These are phyloP conservation scores for Anorthoa munda DNA, from an alignment of 2,888 invertebrate genomes.

Conservation along the genomic window DNA sequence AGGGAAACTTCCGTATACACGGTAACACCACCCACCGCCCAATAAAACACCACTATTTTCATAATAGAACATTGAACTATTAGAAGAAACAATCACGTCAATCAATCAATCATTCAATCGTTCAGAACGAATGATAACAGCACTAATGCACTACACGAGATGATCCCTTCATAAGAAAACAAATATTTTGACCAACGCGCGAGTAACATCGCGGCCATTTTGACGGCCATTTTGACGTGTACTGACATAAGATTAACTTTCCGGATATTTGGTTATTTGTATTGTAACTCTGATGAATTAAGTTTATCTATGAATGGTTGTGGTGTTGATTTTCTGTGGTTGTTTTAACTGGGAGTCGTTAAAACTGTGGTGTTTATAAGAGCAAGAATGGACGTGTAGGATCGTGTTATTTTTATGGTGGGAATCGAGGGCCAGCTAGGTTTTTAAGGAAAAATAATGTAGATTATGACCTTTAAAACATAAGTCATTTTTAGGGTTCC, in stretches of 20 bases:
- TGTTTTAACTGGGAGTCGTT: constrained; percentile 51
- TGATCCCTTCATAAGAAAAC: constrained; percentile 72
- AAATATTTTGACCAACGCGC: constrained; percentile 74
- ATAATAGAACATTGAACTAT: constrained; percentile 66
- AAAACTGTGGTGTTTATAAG: constrained; percentile 50
- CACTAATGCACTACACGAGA: constrained; percentile 72
- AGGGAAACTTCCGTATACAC: constrained; percentile 40
- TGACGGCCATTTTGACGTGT: constrained; percentile 43
- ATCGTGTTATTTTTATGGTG: constrained; percentile 38
- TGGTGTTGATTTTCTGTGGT: constrained; percentile 58
- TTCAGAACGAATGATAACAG: constrained; percentile 54
- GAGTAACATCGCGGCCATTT: constrained; percentile 64
- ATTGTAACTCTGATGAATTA: constrained; percentile 54
- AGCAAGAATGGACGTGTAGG: constrained; percentile 26
- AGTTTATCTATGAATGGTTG: constrained; percentile 56
- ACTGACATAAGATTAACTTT: constrained; percentile 63
- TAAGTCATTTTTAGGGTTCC: no score
- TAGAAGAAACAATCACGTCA: constrained; percentile 66
- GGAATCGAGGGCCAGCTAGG: not conserved
- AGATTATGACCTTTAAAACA: not conserved
- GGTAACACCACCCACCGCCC: constrained; percentile 28
- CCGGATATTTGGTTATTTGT: constrained; percentile 56
- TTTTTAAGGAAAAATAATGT: not conserved
- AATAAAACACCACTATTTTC: constrained; percentile 59
- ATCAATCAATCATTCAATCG: constrained; percentile 73